phyloP scores from a whole-genome alignment of 2,888 invertebrate species.

The Oligia fasciuncula region DNA sequence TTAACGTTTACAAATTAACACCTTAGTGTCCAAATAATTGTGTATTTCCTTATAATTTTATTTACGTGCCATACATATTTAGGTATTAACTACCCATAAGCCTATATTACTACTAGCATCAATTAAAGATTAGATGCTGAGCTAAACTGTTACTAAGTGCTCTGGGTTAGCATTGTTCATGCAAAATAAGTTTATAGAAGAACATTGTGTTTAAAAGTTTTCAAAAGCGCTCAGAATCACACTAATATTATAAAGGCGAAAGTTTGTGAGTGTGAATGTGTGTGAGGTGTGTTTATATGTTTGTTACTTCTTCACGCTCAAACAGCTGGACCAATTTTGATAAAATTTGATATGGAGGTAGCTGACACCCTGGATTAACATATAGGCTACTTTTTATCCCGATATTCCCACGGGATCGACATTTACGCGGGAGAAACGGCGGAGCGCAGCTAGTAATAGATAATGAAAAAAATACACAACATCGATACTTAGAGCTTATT shows the following conservation, averaged over 20 bases:
- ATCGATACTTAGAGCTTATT: conserved; percentile 7
- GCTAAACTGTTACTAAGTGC: conserved; percentile 3
- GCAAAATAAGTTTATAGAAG: conserved; percentile 7
- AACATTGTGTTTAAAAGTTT: conserved; percentile 8
- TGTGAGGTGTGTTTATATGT: too few species aligned
- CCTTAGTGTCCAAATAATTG: neutral
- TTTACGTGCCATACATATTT: neutral
- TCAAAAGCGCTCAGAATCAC: neutral
- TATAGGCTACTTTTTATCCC: too few species aligned
- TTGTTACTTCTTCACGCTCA: too few species aligned
- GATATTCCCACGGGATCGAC: too few species aligned
- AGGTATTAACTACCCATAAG: neutral
- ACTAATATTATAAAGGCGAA: too few species aligned
- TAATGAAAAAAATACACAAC: neutral
- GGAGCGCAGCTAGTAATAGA: neutral
- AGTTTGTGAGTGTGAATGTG: too few species aligned
- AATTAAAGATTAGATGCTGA: conserved; percentile 10
- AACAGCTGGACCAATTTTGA: too few species aligned
- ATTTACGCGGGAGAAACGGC: too few species aligned
- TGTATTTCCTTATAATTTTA: neutral
- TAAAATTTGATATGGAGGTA: too few species aligned
- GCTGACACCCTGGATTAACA: too few species aligned
- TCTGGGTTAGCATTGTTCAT: neutral
- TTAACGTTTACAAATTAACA: neutral
- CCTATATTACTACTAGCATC: neutral